A percentile compares a stretch with the other conserved stretches of the same genome.
Conservation (phyloP, 2,888 invertebrate genomes). For the Unio delphinus region DNA sequence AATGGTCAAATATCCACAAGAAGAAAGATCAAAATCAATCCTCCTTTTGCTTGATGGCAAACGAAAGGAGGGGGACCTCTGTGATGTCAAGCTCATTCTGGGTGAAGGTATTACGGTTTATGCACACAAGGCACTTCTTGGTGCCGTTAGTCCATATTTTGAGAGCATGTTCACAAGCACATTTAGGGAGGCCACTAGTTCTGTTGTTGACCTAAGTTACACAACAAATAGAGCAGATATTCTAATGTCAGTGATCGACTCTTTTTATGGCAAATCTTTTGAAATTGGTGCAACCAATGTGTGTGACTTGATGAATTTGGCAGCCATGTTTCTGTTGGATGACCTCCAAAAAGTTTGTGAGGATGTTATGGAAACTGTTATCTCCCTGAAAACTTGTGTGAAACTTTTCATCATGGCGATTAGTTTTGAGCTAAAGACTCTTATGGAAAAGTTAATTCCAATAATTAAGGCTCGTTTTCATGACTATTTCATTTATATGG, state of each 20-base stretch:
- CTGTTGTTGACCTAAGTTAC: constrained; percentile 14
- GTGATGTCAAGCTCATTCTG: constrained; percentile 17
- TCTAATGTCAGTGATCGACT: constrained; percentile 15
- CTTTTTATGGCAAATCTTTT: constrained; percentile 19
- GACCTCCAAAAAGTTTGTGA: constrained; percentile 11
- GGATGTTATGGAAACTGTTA: constrained; percentile 8
- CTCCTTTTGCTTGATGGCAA: constrained; percentile 4
- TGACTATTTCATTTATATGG: constrained; percentile 19
- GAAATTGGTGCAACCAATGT: constrained; percentile 17
- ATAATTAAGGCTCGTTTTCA: constrained; percentile 16
- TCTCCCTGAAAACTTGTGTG: constrained; percentile 4
- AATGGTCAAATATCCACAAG: constrained; percentile 7
- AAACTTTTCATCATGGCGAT: constrained; percentile 10
- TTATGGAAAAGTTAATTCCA: constrained; percentile 11
- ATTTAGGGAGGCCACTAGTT: constrained; percentile 22
- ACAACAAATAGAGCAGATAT: constrained; percentile 14
- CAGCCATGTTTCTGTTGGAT: constrained; percentile 17
- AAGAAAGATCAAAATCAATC: constrained; percentile 7
- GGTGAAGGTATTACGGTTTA: constrained; percentile 16
- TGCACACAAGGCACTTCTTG: constrained; percentile 29
- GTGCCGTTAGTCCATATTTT: constrained; percentile 27
- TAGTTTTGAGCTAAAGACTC: constrained; percentile 9
- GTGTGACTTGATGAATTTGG: constrained; percentile 16
- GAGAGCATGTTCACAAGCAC: constrained; percentile 24
- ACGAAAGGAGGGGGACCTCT: constrained; percentile 12